Conservation (phyloP, 2,888 invertebrate species). For the Athrips mouffetella region DNA sequence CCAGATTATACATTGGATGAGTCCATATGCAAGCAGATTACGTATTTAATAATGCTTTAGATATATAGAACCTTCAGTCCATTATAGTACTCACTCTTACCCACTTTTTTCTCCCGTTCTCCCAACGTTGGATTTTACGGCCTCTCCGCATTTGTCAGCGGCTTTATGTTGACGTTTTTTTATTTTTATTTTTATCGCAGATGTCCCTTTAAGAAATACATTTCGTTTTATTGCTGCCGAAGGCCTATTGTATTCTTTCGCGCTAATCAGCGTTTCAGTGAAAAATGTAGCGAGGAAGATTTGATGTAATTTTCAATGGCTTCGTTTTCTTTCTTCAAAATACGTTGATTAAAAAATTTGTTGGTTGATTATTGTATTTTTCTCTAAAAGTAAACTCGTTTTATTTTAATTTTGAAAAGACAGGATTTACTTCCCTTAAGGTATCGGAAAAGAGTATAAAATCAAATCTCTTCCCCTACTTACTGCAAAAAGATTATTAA, state of each 20-base stretch:
- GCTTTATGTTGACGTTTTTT: conserved; percentile 4
- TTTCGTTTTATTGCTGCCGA: conserved; percentile 3
- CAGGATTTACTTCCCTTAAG: no score
- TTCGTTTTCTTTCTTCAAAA: neutral
- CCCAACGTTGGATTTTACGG: conserved; percentile 3
- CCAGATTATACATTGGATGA: no score
- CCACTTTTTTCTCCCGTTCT: neutral
- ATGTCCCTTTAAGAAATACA: conserved; percentile 5
- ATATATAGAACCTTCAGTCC: neutral
- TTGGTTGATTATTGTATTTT: no score
- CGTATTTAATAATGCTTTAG: no score
- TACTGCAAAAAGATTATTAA: no score
- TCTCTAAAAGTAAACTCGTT: no score
- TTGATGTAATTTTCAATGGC: neutral
- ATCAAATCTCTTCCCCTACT: no score
- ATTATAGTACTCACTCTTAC: neutral
- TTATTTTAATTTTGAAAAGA: no score
- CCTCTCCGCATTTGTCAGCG: conserved; percentile 7
- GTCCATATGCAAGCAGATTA: no score
- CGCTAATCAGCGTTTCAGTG: neutral
- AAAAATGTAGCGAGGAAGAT: neutral
- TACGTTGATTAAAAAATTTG: no score
- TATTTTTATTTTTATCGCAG: neutral
- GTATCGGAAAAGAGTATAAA: no score
- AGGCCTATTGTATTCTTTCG: neutral